Base-by-base conservation (phyloP, 2,113 vertebrate species). In the Scomber scombrus region DNA sequence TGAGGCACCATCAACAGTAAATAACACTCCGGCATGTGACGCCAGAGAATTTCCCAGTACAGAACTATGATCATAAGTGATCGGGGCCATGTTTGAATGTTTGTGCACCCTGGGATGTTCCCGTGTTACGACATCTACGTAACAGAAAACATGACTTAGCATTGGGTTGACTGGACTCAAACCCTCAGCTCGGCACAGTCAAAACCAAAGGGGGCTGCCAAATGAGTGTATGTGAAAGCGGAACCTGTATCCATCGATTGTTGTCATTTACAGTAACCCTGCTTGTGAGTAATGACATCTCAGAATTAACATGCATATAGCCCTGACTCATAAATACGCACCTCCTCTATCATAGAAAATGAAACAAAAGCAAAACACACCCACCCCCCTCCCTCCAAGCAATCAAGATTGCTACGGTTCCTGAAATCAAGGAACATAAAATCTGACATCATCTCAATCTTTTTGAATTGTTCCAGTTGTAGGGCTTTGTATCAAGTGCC, bases 261-360 rank as follows among this genome's bases (percentile, higher is more conserved):
- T 72, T 87, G 84, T 90, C 88, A 92, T 69, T 92, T 90, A 91
- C 91, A 88, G 88, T 93, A 93, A 93, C 61, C 43, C 54, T 54
- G 58, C 75, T 21, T 67, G 77, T 92, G 92, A 90, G 88, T 92
- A 89, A 91, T 83, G 75, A 81, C 69, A 83, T 87, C 85, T 91
- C 70, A 81, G 80, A 88, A 89, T 73, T 69, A 70, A 54, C 73
- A 92, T 77, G 67, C 75, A 75, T 85, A 72, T 21, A 46, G 46
- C 26, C 47, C 52, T 85, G 89, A 87, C 75, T 89, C 82, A 85
- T 31, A 66, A 66, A 57, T 10, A 45, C 19, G 61, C 61, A 76
- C 82, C 55, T 85, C 66, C 43, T 23, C 56, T 49, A 8, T 76
- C 61, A 73, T 0, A 78, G 81, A 86, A 91, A 90, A 86, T 83